Base-by-base conservation (phyloP, 2,888 invertebrate species). In the Unio pictorum region DNA sequence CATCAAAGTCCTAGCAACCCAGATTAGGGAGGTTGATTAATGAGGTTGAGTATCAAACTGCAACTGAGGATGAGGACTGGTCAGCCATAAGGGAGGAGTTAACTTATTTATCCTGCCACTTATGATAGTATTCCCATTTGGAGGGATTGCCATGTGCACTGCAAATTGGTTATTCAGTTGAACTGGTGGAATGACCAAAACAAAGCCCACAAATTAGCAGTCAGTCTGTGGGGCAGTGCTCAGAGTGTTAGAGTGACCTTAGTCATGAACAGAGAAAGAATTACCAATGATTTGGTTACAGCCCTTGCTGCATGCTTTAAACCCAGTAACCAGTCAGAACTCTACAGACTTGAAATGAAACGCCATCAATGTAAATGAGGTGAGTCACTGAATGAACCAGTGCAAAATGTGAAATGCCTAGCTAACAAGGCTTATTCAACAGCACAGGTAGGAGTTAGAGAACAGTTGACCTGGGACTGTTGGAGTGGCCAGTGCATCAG, bases 401-500 rank as follows among this genome's bases (percentile, higher is more conserved):
- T 7, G 7, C 34, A 34, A 34, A 5, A 5, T 61, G 55, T 67
- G 18, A 67, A 67, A 26, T 28, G 20, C 54, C 28, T 67, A 18
- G 61, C 61, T 18, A 45, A 61, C 45, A 54, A 26, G 45, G 67
- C 61, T 18, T 67, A 67, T 56, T 61, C 67, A 55, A 55, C 56
- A 23, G 58, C 67, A 54, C 55, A 18, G 1, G n/a, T 30, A 15
- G 61, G 61, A 23, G 61, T 61, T 8, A 20, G 55, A 0, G 0
- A 1, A 8, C n/a, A 23, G 17, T 45, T 67, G n/a, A 15, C 56
- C 20, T 11, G 26, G 28, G 54, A 67, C 34, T 55, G 55, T 6
- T 67, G 56, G 67, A 67, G 58, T 61, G 67, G 67, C 55, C 60
- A 20, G 61, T 66, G 55, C 61, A 61, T 61, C 67, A 67, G 56